Percentiles rank a stretch among this genome's conserved stretches.
Conservation (phyloP, 2,113 vertebrate genomes). For the Cyphomyrus discorhynchus region DNA sequence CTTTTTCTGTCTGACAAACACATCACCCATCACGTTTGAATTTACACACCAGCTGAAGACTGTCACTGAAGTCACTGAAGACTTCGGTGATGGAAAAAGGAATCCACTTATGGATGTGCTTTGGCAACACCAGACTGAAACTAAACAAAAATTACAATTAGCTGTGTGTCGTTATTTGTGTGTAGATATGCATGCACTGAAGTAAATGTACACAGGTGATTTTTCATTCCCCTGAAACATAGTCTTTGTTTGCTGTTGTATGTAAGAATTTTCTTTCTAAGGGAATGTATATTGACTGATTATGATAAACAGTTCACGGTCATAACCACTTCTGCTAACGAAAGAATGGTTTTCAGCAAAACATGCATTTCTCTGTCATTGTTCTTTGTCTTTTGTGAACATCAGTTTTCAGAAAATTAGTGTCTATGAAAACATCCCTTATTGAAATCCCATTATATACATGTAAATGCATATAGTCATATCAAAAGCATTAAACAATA, state of each 20-base stretch:
- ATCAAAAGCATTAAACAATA: neutral
- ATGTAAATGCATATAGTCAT: neutral
- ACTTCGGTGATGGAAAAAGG: neutral
- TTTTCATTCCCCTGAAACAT: neutral
- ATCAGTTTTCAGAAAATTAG: neutral
- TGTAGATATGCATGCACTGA: neutral
- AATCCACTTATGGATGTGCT: neutral
- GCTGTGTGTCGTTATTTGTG: neutral
- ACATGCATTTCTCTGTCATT: neutral
- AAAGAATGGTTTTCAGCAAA: neutral
- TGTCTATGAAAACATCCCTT: neutral
- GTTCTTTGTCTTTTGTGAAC: neutral
- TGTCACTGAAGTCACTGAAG: neutral
- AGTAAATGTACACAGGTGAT: neutral
- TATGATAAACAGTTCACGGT: neutral
- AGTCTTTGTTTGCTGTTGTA: neutral
- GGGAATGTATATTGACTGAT: neutral
- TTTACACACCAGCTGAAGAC: neutral
- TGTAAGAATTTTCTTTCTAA: neutral
- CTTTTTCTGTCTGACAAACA: neutral
- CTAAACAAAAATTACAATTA: neutral
- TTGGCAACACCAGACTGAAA: neutral
- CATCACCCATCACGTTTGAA: neutral
- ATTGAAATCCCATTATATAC: neutral
- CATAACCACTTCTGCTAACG: neutral